Evolutionary conservation across 1,140 invertebrate species (phyloP).

Genomic region (Caenorhabditis briggsae): DNA sequence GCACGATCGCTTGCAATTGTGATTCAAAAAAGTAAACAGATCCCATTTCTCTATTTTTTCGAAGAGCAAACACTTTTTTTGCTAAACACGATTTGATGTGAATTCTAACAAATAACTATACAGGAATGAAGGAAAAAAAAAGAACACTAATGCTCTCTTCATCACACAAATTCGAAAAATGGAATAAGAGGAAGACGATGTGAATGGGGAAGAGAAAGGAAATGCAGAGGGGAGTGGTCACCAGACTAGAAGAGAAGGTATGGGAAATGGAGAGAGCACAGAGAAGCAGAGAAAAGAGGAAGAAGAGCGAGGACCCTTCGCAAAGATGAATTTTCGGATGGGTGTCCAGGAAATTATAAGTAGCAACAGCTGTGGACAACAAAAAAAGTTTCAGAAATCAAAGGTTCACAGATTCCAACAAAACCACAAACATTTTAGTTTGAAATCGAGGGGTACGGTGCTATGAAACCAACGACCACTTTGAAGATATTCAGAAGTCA

Average conservation of each 20-base stretch:
- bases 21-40: constrained; percentile 37
- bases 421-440: too few relatives aligned
- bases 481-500: too few relatives aligned
- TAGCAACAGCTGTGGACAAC: neutral
- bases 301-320: constrained; percentile 10
- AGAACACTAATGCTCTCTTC: neutral
- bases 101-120: constrained; percentile 7
- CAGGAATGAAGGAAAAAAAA: neutral
- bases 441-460: too few relatives aligned
- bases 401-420: too few relatives aligned
- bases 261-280: neutral
- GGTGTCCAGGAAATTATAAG: neutral
- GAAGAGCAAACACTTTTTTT: constrained; percentile 46
- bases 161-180: neutral
- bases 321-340: constrained; percentile 24
- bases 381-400: too few relatives aligned
- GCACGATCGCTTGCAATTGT: constrained; percentile 32
- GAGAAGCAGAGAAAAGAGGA: constrained; percentile 17
- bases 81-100: constrained; percentile 25
- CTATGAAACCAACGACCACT: too few relatives aligned
- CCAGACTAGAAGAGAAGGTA: constrained; percentile 1
- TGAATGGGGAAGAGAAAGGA: neutral
- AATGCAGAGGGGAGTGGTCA: constrained; percentile 27
- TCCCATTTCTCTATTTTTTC: constrained; percentile 19
- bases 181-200: neutral